Percentiles rank a stretch among this genome's conserved stretches.
Conservation (phyloP, 37 sponge, comb jelly and placozoan genomes). For the Mnemiopsis leidyi region DNA sequence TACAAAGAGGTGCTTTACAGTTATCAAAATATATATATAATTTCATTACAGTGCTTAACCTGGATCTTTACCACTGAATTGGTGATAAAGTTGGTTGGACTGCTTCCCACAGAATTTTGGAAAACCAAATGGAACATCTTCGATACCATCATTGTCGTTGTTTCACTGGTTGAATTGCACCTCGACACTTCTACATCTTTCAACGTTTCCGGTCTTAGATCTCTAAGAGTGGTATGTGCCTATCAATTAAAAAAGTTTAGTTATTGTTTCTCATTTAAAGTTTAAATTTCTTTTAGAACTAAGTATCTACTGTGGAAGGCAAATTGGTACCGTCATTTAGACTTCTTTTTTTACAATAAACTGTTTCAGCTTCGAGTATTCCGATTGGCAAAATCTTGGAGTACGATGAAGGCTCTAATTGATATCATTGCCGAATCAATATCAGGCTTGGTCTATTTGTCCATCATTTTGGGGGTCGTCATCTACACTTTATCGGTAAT, state of each 20-base stretch:
- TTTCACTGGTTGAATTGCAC: conserved; percentile 29
- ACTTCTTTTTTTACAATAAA: too few relatives aligned
- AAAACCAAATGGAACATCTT: conserved; percentile 65
- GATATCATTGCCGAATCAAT: conserved; percentile 51
- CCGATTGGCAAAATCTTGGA: conserved; percentile 66
- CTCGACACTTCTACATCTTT: conserved; percentile 1
- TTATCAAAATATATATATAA: neutral
- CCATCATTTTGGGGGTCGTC: conserved; percentile 65
- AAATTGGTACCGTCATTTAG: too few relatives aligned
- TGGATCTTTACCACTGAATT: conserved; percentile 63
- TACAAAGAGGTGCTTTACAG: too few relatives aligned
- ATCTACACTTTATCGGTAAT: conserved; percentile 66
- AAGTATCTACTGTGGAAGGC: too few relatives aligned
- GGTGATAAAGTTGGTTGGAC: conserved; percentile 54
- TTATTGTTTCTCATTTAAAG: too few relatives aligned
- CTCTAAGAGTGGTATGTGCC: conserved; percentile 26
- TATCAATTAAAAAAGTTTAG: too few relatives aligned
- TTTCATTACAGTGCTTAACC: neutral
- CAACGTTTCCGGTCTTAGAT: conserved; percentile 47
- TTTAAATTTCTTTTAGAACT: too few relatives aligned
- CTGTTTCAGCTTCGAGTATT: conserved; percentile 66
- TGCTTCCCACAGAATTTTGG: conserved; percentile 23
- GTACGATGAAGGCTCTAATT: conserved; percentile 65
- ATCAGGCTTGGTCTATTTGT: conserved; percentile 57
- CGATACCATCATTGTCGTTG: conserved; percentile 53